Evolutionary conservation across 2,888 invertebrate genomes (phyloP), one percentile per base, ranked within the genome.

Genomic region (Harpalus rubripes): DNA sequence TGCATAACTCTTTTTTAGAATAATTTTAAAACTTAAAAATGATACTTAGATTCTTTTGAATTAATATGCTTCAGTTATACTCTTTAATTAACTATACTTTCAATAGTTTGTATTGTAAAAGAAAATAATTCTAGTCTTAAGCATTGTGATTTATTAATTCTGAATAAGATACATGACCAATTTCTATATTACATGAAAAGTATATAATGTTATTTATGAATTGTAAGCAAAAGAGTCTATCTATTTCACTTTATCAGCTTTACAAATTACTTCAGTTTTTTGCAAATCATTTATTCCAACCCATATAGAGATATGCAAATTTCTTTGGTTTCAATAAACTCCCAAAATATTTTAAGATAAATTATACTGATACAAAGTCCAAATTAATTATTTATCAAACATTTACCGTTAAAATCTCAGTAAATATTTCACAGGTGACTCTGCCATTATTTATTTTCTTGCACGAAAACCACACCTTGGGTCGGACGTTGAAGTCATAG

Each of bases 331-430:
- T 39, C 68, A 26, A 22, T 63, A 63, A 18, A 26, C 26, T 12
- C 26, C 32, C 32, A 15, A 39, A 22, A 32, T 18, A 26, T 15
- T 39, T 68, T 68, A 7, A 68, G 68, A 68, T 68, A 68, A 68
- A 68, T 39, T 63, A 63, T 12, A 68, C 68, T 15, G 68, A 68
- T 68, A 68, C 39, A 63, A 63, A 63, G 32, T 32, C n/a, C 68
- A 68, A 68, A 68, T 68, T 68, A 68, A 68, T 68, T 68, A 68
- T 68, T 68, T 68, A 68, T 39, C 68, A 39, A 68, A 68, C 68
- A 68, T 68, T 68, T 68, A 68, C 68, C 68, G 68, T 68, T 68
- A 39, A 68, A 63, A 68, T 41, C 68, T 39, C 7, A 10, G 68
- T 68, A 68, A 68, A 68, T 68, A 39, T 68, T 68, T 68, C 68